These are phyloP conservation scores for Uria aalge DNA, from an alignment of 2,113 vertebrate genomes.

Conservation along the genomic window DNA sequence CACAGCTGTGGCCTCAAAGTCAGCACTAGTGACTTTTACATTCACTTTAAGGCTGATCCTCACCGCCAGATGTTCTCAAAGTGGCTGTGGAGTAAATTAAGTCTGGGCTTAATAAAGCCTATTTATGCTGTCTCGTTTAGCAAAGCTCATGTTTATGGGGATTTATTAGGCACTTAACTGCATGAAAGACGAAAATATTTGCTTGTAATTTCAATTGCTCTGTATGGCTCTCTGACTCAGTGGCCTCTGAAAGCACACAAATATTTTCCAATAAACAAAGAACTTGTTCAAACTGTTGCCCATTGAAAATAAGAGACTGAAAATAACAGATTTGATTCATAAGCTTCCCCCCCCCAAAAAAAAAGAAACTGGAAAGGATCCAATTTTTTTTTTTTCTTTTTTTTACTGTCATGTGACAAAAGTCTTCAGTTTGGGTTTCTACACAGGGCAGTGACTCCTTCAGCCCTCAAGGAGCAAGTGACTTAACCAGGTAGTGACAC, in stretches of 20 bases:
- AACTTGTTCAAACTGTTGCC: conserved; percentile 7
- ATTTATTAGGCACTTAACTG: conserved; percentile 48
- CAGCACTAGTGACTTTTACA: neutral
- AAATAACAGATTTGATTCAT: conserved; percentile 14
- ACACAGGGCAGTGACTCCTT: neutral
- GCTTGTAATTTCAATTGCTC: conserved; percentile 29
- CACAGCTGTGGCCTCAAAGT: neutral
- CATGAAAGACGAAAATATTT: conserved; percentile 49
- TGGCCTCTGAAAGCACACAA: conserved; percentile 29
- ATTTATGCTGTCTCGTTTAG: conserved; percentile 20
- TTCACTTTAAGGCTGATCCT: neutral
- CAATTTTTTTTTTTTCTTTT: neutral
- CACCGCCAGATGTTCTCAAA: neutral
- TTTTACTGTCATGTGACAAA: neutral
- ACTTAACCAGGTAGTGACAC: neutral
- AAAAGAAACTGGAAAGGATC: neutral
- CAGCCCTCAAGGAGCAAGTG: neutral
- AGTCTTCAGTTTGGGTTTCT: neutral
- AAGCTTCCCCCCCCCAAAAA: neutral
- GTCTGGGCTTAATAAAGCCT: conserved; percentile 6
- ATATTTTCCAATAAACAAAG: conserved; percentile 56
- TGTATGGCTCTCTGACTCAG: neutral
- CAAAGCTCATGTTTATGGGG: conserved; percentile 6
- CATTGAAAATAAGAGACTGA: neutral
- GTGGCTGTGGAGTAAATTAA: neutral